Conservation (phyloP, 2,113 vertebrate genomes). For the Stegastes partitus region DNA sequence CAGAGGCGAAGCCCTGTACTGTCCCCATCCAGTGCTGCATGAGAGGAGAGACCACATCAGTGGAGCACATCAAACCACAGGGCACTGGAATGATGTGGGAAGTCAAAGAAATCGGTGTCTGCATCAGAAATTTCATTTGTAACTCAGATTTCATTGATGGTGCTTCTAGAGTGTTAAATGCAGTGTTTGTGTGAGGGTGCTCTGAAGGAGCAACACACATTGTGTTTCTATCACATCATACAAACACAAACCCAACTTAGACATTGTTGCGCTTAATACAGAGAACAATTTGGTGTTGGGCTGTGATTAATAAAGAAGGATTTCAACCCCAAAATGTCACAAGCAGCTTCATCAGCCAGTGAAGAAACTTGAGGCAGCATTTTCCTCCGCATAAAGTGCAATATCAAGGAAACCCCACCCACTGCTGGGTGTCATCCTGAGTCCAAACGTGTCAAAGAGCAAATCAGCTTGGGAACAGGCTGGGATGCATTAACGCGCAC, state of each 20-base stretch:
- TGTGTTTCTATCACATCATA: no score
- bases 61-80: conserved; percentile 42
- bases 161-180: neutral
- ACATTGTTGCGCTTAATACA: no score
- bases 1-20: conserved; percentile 31
- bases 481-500: conserved; percentile 17
- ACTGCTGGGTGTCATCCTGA: conserved; percentile 87
- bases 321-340: neutral
- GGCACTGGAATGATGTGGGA: conserved; percentile 44
- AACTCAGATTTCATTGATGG: neutral
- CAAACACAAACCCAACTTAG: no score
- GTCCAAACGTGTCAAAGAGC: conserved; percentile 92
- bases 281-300: no score
- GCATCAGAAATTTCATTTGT: neutral
- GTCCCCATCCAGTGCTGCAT: conserved; percentile 26
- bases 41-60: conserved; percentile 47
- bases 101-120: conserved; percentile 6
- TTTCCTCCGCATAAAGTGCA: conserved; percentile 69
- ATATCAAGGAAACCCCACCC: conserved; percentile 91
- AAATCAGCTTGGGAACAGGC: conserved; percentile 83
- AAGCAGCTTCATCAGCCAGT: conserved; percentile 18
- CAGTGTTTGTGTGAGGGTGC: neutral
- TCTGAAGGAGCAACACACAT: no score
- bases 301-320: no score
- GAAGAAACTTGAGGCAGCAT: conserved; percentile 21